Conservation (phyloP, 2,888 invertebrate genomes). For the Pseudanteris insignis region DNA sequence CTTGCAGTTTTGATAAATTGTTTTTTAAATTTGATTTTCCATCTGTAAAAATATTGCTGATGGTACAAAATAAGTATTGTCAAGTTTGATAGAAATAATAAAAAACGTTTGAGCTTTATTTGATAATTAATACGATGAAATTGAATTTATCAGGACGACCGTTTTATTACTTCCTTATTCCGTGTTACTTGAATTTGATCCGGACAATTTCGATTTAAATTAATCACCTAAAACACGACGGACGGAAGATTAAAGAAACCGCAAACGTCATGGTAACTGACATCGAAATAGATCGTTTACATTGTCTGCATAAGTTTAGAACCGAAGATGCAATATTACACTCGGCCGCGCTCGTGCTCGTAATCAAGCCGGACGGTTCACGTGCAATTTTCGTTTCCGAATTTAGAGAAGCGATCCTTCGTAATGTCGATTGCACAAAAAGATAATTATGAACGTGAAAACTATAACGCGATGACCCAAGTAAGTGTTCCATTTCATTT, state of each 20-base stretch:
- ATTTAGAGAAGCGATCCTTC: conserved; percentile 15
- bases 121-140: too few relatives aligned
- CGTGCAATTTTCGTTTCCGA: conserved; percentile 19
- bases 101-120: too few relatives aligned
- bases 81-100: too few relatives aligned
- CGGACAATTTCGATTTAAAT: conserved; percentile 10
- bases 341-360: conserved; percentile 15
- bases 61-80: too few relatives aligned
- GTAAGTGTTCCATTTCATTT: neutral
- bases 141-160: too few relatives aligned
- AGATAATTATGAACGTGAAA: conserved; percentile 12
- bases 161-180: too few relatives aligned
- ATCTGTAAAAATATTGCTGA: too few relatives aligned
- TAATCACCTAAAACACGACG: conserved; percentile 18
- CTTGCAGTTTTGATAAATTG: too few relatives aligned
- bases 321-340: conserved; percentile 13
- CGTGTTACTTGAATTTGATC: neutral
- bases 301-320: conserved; percentile 19
- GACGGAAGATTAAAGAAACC: conserved; percentile 23
- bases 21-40: too few relatives aligned
- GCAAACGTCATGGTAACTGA: conserved; percentile 17
- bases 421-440: conserved; percentile 19
- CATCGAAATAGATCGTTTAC: conserved; percentile 28
- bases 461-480: conserved; percentile 1
- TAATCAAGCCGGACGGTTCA: conserved; percentile 3